Percentiles rank a stretch among this genome's conserved stretches.
Evolutionary conservation across 2,888 invertebrate genomes (phyloP).

Genomic region (Amphipyra tragopoginis): DNA sequence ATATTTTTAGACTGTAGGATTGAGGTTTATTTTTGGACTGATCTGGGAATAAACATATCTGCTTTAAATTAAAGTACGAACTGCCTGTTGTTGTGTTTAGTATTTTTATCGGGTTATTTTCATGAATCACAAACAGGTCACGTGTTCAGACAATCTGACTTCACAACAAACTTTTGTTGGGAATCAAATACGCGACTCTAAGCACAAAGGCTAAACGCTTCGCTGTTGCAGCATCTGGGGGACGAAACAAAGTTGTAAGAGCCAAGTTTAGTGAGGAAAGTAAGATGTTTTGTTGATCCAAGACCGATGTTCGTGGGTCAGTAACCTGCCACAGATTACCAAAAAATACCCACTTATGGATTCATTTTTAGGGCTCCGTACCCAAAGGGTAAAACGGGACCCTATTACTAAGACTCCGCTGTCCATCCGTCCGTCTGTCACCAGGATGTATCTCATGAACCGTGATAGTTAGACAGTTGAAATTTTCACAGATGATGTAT

Average conservation of each 20-base stretch:
- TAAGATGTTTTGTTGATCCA: not conserved
- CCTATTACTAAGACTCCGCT: too few relatives aligned
- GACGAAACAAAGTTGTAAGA: slow-evolving; percentile 41
- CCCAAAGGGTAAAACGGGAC: too few relatives aligned
- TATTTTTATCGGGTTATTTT: slow-evolving; percentile 1
- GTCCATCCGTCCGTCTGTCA: too few relatives aligned
- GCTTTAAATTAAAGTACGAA: not conserved
- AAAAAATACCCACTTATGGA: not conserved
- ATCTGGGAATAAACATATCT: not conserved
- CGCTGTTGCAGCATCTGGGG: slow-evolving; percentile 29
- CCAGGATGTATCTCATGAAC: too few relatives aligned
- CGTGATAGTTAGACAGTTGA: too few relatives aligned
- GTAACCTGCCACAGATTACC: not conserved
- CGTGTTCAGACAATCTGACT: slow-evolving; percentile 30
- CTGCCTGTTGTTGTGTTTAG: not conserved
- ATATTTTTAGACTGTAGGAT: slow-evolving; percentile 18
- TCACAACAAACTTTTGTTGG: slow-evolving; percentile 27
- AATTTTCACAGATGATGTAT: too few relatives aligned
- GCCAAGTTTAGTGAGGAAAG: not conserved
- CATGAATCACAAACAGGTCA: slow-evolving; percentile 7
- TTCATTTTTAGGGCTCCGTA: too few relatives aligned
- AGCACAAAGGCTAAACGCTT: too few relatives aligned
- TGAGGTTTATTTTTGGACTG: not conserved
- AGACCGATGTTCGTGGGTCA: slow-evolving; percentile 11
- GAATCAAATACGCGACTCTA: slow-evolving; percentile 21